Conservation (phyloP, 2,888 invertebrate species). For the Amblyjoppa fuscipennis region DNA sequence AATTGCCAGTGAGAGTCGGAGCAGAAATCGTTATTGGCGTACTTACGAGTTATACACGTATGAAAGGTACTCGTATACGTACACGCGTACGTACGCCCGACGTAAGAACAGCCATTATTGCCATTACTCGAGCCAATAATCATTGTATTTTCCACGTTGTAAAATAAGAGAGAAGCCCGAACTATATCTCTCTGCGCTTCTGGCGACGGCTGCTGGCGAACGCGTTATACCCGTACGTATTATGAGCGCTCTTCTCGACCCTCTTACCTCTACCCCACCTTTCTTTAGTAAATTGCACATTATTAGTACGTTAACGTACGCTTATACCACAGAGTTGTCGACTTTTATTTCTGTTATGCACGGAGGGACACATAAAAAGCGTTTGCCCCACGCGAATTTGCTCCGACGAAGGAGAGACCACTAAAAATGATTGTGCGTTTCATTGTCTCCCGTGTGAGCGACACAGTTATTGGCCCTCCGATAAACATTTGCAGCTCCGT, state of each 20-base stretch:
- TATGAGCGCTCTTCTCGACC: conserved; percentile 8
- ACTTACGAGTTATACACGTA: conserved; percentile 57
- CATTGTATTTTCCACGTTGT: conserved; percentile 70
- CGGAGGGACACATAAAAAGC: conserved; percentile 39
- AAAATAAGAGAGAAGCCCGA: conserved; percentile 59
- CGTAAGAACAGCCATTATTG: conserved; percentile 65
- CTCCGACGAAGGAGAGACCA: not conserved
- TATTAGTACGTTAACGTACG: conserved; percentile 65
- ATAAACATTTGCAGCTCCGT: not conserved
- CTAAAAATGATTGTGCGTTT: conserved; percentile 7
- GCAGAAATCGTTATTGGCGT: conserved; percentile 52
- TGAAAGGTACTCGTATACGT: conserved; percentile 34
- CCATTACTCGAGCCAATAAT: conserved; percentile 70
- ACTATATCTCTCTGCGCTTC: conserved; percentile 56
- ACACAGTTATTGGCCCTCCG: not conserved
- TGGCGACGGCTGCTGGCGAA: conserved; percentile 52
- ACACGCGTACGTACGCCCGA: conserved; percentile 46
- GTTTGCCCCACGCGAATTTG: conserved; percentile 30
- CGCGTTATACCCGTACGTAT: not conserved
- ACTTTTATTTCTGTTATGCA: conserved; percentile 44
- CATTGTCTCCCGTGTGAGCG: not conserved
- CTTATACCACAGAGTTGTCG: conserved; percentile 27
- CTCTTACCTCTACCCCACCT: conserved; percentile 14
- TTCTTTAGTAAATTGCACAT: conserved; percentile 64
- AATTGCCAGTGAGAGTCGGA: conserved; percentile 30